Evolutionary conservation across 2,888 invertebrate genomes (phyloP), one percentile per base, ranked within the genome.

Genomic region (Drosophila fulvimacula): DNA sequence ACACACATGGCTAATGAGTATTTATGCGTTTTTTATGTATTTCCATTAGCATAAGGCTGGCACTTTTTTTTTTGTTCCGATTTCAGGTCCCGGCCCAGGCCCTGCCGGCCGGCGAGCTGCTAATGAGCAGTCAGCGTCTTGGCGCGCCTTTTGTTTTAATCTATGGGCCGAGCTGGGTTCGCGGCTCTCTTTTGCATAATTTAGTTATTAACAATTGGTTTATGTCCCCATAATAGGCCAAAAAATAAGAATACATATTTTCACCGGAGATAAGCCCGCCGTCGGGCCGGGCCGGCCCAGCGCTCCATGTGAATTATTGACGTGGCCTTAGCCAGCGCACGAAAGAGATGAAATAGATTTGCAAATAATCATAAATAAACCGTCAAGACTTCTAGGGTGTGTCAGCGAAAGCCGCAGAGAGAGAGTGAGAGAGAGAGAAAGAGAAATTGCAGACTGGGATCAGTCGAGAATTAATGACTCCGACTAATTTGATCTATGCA

Each of bases 11-110:
- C 84, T 83, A 83, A 83, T 83, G 77, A 84, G 79, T 77, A 84
- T 83, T 83, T 84, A 88, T 85, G 85, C 74, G 80, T 77, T 84
- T 83, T 85, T 87, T 84, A 84, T 84, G 88, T 80, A 84, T 87
- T 84, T 73, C 76, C 85, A 84, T 84, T 84, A 84, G 85, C 88
- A 83, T 81, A 69, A 75, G 68, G 67, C 76, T 49, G 39, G 60
- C 57, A 71, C 55, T 58, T 11, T 11, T 68, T 58, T 11, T 11
- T 68, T 60, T 69, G 66, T 46, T 55, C 60, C 64, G 64, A 65
- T 69, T 44, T 27, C 58, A 60, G 41, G 61, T 55, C 73, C 63
- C 57, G 24, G 21, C 49, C 2, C 10, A 30, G 17, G 61, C 38
- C 56, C 60, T 13, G 41, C 56, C 36, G 60, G 57, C 62, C 58